phyloP scores from a whole-genome alignment of 1,140 invertebrate genomes.

The Linepithema humile region DNA sequence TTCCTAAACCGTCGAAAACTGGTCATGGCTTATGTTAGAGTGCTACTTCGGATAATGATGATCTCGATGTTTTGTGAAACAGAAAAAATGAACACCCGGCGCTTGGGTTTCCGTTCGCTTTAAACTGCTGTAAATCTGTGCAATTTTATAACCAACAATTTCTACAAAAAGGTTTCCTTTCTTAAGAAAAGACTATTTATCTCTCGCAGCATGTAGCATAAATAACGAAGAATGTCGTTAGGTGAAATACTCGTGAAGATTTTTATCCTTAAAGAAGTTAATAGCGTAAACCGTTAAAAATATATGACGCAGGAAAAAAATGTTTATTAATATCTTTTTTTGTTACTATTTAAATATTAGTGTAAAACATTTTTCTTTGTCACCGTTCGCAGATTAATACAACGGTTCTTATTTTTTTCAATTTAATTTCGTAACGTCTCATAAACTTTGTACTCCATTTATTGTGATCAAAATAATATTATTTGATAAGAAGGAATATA shows the following conservation, averaged over 20 bases:
- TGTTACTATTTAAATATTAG: neutral
- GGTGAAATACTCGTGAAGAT: neutral
- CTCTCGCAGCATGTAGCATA: neutral
- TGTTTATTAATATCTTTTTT: neutral
- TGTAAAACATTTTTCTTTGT: neutral
- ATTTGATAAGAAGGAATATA: neutral
- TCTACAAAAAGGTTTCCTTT: neutral
- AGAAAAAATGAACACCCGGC: neutral
- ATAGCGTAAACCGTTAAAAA: neutral
- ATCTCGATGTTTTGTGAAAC: neutral
- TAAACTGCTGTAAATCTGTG: neutral
- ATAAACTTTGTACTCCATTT: neutral
- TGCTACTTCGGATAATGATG: no score
- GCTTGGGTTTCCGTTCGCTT: neutral
- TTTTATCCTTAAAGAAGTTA: neutral
- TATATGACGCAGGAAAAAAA: no score
- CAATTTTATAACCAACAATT: neutral
- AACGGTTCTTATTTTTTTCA: neutral
- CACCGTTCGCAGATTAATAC: neutral
- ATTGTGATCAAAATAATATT: neutral
- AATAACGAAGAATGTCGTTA: constrained; percentile 5
- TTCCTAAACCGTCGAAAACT: neutral
- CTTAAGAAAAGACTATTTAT: neutral
- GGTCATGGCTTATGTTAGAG: no score
- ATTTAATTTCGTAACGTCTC: neutral